Conservation (phyloP, 2,888 invertebrate genomes). For the Cryptocephalus moraei region DNA sequence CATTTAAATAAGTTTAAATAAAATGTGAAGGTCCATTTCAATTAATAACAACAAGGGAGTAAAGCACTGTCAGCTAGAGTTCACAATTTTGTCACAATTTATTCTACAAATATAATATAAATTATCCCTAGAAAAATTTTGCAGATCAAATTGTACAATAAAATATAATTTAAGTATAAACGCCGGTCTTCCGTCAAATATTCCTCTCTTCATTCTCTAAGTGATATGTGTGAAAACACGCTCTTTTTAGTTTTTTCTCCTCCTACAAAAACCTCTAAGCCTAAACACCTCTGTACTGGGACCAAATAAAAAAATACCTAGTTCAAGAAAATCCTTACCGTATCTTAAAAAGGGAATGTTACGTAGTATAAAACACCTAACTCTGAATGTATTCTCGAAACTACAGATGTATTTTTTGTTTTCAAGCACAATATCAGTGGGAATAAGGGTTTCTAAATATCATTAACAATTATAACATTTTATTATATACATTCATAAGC, state of each 20-base stretch:
- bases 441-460: slow-evolving; percentile 16
- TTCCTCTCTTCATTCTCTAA: not conserved
- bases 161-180: too few relatives aligned
- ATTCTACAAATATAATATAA: too few relatives aligned
- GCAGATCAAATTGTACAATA: too few relatives aligned
- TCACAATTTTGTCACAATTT: too few relatives aligned
- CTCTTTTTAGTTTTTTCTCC: not conserved
- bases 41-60: too few relatives aligned
- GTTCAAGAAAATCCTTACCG: not conserved
- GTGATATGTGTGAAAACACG: slow-evolving; percentile 4
- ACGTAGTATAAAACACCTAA: slow-evolving; percentile 16
- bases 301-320: not conserved
- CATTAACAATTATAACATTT: slow-evolving; percentile 17
- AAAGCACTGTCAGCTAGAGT: too few relatives aligned
- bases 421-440: slow-evolving; percentile 21
- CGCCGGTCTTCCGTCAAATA: too few relatives aligned
- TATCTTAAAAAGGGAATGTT: slow-evolving; percentile 13
- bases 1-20: too few relatives aligned
- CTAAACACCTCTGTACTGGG: not conserved
- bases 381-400: slow-evolving; percentile 7
- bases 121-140: too few relatives aligned
- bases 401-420: slow-evolving; percentile 8
- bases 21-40: too few relatives aligned
- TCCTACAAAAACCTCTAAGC: not conserved
- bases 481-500: slow-evolving; percentile 20